Evolutionary conservation across 2,113 vertebrate genomes (phyloP).

Genomic region (Pelecanoides urinatrix): DNA sequence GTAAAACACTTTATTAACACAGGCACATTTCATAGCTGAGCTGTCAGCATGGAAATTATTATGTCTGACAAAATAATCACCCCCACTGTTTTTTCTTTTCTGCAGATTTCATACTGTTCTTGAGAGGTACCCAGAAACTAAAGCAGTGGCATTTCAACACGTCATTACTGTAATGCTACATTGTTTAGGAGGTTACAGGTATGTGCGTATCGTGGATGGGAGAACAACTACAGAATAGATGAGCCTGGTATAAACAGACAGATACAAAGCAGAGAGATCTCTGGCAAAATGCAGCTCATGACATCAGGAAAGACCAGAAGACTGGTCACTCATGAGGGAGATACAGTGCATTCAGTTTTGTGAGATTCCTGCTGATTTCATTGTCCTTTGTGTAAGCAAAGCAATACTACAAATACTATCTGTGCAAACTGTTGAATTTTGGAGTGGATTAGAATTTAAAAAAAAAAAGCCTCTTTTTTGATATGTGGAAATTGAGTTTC

Average conservation of each 20-base stretch:
- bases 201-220: neutral
- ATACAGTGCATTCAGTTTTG: neutral
- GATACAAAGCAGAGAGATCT: neutral
- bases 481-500: neutral
- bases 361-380: neutral
- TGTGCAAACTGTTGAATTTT: neutral
- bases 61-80: neutral
- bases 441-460: neutral
- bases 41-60: neutral
- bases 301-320: neutral
- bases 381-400: neutral
- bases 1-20: neutral
- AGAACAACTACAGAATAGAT: neutral
- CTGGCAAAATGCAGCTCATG: neutral
- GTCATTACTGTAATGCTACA: fast-evolving
- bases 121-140: neutral
- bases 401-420: neutral
- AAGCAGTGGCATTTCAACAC: neutral
- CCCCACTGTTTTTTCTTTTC: neutral
- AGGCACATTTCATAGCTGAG: neutral
- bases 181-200: neutral
- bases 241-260: neutral
- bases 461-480: neutral
- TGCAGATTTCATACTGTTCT: neutral
- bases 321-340: neutral